Conservation (phyloP, 2,888 invertebrate species). For the Phengaris alcon region DNA sequence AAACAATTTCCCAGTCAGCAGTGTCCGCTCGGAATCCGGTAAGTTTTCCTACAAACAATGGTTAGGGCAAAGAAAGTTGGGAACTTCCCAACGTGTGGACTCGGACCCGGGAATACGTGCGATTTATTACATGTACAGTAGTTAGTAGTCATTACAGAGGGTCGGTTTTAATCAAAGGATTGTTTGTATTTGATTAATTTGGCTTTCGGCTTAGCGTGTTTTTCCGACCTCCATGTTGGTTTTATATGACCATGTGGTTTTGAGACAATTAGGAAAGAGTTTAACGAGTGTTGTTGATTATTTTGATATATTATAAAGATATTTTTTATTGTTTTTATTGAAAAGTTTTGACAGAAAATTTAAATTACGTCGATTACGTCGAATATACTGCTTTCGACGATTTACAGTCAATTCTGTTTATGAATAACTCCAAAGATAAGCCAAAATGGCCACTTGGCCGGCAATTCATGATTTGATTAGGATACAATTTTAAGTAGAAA, state of each 20-base stretch:
- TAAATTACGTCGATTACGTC: too few species aligned
- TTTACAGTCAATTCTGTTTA: too few species aligned
- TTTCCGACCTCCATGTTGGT: not conserved
- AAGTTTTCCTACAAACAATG: conserved; percentile 73
- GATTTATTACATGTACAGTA: conserved; percentile 41
- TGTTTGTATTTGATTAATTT: conserved; percentile 9
- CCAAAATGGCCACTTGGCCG: too few species aligned
- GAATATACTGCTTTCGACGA: too few species aligned
- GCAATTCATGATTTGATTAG: too few species aligned
- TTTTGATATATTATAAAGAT: too few species aligned
- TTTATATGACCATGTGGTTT: too few species aligned
- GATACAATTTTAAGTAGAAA: too few species aligned
- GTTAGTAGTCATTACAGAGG: conserved; percentile 19
- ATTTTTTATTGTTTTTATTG: not conserved
- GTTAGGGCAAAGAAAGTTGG: conserved; percentile 74
- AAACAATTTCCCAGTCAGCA: conserved; percentile 69
- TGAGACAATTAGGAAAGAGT: too few species aligned
- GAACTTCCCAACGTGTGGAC: conserved; percentile 52
- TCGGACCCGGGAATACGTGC: conserved; percentile 27
- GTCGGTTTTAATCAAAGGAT: conserved; percentile 16
- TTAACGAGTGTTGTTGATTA: too few species aligned
- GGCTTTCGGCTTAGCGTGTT: not conserved
- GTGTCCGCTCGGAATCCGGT: conserved; percentile 68
- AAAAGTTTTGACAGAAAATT: too few species aligned
- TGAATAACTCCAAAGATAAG: too few species aligned